phyloP scores from a whole-genome alignment of 2,797 vertebrate genomes.

The Pitangus sulphuratus region DNA sequence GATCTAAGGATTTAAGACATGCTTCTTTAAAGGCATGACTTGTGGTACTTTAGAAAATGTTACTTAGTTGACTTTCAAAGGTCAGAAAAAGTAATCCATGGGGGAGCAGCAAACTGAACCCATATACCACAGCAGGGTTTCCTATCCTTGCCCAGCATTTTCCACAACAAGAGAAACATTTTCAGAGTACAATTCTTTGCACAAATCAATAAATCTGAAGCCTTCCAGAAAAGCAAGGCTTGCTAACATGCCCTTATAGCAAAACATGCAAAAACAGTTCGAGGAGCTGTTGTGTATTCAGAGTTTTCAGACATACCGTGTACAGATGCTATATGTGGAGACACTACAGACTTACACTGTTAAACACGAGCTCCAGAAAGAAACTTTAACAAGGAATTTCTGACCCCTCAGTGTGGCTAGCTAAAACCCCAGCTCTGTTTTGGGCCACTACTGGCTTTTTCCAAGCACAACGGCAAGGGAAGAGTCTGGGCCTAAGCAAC shows the following conservation, averaged over 20 bases:
- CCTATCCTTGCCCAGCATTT: slow-evolving; percentile 1
- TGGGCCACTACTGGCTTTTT: neutral
- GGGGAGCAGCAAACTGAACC: slow-evolving; percentile 8
- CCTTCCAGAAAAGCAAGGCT: neutral
- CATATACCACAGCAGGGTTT: slow-evolving; percentile 43
- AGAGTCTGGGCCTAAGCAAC: neutral
- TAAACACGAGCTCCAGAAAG: neutral
- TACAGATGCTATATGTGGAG: neutral
- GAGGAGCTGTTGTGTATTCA: neutral
- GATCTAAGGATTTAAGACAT: neutral
- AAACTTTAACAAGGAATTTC: neutral
- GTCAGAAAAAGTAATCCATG: slow-evolving; percentile 29
- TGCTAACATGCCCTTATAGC: neutral
- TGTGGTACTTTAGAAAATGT: slow-evolving; percentile 39
- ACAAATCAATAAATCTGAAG: slow-evolving; percentile 17
- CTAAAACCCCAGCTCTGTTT: neutral
- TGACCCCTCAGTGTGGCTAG: neutral
- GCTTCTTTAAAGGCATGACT: slow-evolving; percentile 18
- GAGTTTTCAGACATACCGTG: neutral
- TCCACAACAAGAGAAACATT: neutral
- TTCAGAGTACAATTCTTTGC: neutral
- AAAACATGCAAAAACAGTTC: neutral
- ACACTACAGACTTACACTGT: neutral
- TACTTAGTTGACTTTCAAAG: slow-evolving; percentile 24
- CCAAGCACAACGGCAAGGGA: neutral